Conservation (phyloP, 2,113 vertebrate genomes). For the Aplodontia rufa region DNA sequence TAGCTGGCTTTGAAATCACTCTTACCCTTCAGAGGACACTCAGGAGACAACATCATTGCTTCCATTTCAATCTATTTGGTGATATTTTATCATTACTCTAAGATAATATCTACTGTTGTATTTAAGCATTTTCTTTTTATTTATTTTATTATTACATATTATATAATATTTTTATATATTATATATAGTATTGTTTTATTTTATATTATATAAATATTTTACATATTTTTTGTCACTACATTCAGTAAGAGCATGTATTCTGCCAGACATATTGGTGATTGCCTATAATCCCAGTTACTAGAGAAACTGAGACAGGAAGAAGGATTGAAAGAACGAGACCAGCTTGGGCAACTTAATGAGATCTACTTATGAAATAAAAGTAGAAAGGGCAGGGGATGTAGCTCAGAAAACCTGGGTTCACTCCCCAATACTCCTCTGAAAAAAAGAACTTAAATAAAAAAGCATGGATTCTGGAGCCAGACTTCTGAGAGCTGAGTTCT, state of each 20-base stretch:
- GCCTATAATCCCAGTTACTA: too few species aligned
- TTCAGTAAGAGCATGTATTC: background rate
- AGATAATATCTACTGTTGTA: background rate
- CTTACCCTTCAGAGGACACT: background rate
- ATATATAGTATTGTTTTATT: too few species aligned
- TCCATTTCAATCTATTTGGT: background rate
- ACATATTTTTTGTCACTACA: background rate
- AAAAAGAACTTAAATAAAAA: background rate
- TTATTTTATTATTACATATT: background rate
- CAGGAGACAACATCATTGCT: background rate
- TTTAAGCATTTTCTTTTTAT: background rate
- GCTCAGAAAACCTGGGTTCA: too few species aligned
- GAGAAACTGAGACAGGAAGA: too few species aligned
- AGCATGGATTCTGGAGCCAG: background rate
- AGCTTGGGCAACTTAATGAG: too few species aligned
- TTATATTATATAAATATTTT: too few species aligned
- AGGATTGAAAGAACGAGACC: too few species aligned
- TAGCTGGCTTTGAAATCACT: background rate
- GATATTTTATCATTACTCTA: background rate
- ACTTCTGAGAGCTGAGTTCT: background rate
- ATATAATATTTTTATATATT: background rate
- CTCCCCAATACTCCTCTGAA: too few species aligned
- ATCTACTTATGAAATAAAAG: too few species aligned
- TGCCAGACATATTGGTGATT: background rate
- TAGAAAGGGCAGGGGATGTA: too few species aligned